Conservation (phyloP, 64 coral and sea anemone genomes). For the Cladopsammia gracilis region DNA sequence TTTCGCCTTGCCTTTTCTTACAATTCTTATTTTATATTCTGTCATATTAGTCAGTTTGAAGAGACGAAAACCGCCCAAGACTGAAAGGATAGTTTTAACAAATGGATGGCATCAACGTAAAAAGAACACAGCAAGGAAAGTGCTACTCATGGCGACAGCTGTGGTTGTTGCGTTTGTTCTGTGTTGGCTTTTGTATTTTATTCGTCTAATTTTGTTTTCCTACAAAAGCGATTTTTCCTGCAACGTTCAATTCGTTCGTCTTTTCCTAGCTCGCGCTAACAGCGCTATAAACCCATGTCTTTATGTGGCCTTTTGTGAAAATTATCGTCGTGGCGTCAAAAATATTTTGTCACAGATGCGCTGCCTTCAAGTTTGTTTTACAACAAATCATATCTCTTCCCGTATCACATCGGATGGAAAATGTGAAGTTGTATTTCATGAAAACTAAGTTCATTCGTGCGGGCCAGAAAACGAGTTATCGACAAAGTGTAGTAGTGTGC, state of each 20-base stretch:
- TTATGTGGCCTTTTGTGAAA: slow-evolving; percentile 79
- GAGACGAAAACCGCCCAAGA: not conserved
- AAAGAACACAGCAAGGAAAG: slow-evolving; percentile 21
- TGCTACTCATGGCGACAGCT: slow-evolving; percentile 62
- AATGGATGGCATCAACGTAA: not conserved
- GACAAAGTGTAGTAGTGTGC: too few species aligned
- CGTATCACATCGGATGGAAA: too few species aligned
- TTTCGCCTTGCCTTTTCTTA: not conserved
- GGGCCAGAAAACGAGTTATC: too few species aligned
- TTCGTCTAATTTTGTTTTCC: slow-evolving; percentile 65
- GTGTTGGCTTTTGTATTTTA: slow-evolving; percentile 87
- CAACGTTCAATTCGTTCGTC: slow-evolving; percentile 30
- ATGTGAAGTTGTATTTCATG: too few species aligned
- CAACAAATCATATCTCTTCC: too few species aligned
- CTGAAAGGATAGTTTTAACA: too few species aligned
- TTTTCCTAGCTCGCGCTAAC: slow-evolving; percentile 71
- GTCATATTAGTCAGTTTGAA: not conserved
- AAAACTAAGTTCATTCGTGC: too few species aligned
- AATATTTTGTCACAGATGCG: not conserved
- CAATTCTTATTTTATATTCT: not conserved
- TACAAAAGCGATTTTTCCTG: slow-evolving; percentile 63
- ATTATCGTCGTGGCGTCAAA: slow-evolving; percentile 52
- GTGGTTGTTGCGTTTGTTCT: slow-evolving; percentile 70
- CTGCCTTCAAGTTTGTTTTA: too few species aligned
- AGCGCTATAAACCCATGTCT: slow-evolving; percentile 68